Evolutionary conservation across 2,797 vertebrate genomes (phyloP).

Genomic region (Sebastes itinus): DNA sequence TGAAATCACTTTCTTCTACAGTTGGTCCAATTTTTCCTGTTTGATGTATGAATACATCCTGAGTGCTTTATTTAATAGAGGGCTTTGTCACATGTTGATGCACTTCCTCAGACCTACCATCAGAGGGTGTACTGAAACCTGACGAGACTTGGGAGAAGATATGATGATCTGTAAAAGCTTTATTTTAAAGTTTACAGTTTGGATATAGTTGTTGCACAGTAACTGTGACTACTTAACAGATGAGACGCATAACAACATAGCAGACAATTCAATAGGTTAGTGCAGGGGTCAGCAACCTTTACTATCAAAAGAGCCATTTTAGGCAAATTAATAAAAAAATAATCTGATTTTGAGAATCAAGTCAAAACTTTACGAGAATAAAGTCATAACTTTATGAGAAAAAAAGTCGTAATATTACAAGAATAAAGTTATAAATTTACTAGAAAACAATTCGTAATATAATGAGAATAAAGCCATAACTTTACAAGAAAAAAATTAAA

Average conservation of each 20-base stretch:
- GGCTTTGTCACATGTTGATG: background rate
- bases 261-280: background rate
- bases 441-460: accelerated
- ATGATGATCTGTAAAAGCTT: background rate
- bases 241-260: background rate
- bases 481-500: too few relatives aligned
- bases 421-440: too few relatives aligned
- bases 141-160: too few relatives aligned
- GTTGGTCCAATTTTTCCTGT: background rate
- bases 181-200: background rate
- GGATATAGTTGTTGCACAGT: background rate
- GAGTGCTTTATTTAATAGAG: accelerated
- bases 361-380: too few relatives aligned
- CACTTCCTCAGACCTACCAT: background rate
- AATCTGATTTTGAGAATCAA: too few relatives aligned
- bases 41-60: background rate
- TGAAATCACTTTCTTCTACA: background rate
- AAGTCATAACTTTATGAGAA: too few relatives aligned
- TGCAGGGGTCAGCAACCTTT: too few relatives aligned
- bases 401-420: too few relatives aligned
- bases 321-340: too few relatives aligned
- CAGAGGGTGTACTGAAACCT: background rate
- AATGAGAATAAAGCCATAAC: too few relatives aligned
- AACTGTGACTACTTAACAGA: background rate
- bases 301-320: too few relatives aligned